Evolutionary conservation across 2,888 invertebrate species (phyloP).

Genomic region (Drosophila neotestacea): DNA sequence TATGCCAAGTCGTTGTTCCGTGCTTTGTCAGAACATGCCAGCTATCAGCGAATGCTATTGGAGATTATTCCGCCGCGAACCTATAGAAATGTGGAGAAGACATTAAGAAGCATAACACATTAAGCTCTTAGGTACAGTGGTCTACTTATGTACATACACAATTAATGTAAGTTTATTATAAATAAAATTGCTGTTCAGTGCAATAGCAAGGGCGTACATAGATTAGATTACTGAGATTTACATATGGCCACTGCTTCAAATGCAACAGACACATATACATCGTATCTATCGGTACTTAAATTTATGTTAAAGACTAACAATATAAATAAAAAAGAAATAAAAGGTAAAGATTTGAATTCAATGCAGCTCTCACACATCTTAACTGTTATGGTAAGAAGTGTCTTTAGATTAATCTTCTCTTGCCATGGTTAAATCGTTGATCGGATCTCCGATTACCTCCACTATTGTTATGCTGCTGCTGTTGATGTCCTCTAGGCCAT

Average conservation of each 20-base stretch:
- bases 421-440: slow-evolving; percentile 59
- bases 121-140: slow-evolving; percentile 16
- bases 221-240: not conserved
- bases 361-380: not conserved
- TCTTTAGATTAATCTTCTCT: slow-evolving; percentile 46
- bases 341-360: slow-evolving; percentile 10
- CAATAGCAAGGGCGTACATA: not conserved
- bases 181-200: slow-evolving; percentile 1
- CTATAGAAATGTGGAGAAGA: slow-evolving; percentile 93
- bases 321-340: slow-evolving; percentile 16
- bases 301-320: slow-evolving; percentile 31
- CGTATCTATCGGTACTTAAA: slow-evolving; percentile 1
- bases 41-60: slow-evolving; percentile 91
- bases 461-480: slow-evolving; percentile 54
- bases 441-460: slow-evolving; percentile 75
- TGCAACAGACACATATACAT: not conserved
- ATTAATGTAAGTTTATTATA: slow-evolving; percentile 12
- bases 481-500: slow-evolving; percentile 45
- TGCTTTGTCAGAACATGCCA: slow-evolving; percentile 89
- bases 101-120: slow-evolving; percentile 86
- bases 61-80: slow-evolving; percentile 93
- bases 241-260: slow-evolving; percentile 13
- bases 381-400: not conserved
- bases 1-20: slow-evolving; percentile 92
- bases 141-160: slow-evolving; percentile 28